Conservation (phyloP, 2,888 invertebrate genomes). For the Tetropium fuscum region DNA sequence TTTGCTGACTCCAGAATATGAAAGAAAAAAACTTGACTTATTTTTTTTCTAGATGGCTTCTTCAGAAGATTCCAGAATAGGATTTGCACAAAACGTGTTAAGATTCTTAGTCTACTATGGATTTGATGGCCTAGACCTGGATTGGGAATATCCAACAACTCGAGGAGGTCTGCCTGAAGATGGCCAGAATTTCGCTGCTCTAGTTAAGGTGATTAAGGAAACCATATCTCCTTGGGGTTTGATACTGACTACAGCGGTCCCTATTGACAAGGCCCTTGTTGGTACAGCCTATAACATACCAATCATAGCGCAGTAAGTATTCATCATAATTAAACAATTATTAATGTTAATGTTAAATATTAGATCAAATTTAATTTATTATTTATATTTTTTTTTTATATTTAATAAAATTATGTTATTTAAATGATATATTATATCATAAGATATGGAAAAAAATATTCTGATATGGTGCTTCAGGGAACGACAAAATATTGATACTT, state of each 20-base stretch:
- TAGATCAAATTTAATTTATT: not conserved
- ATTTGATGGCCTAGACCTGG: constrained; percentile 79
- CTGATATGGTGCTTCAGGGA: too few species aligned
- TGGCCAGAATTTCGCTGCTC: constrained; percentile 49
- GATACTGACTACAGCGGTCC: constrained; percentile 67
- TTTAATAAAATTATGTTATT: too few species aligned
- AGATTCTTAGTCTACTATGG: constrained; percentile 64
- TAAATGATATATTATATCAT: too few species aligned
- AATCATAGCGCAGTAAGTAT: constrained; percentile 59
- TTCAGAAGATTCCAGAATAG: constrained; percentile 55
- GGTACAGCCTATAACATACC: constrained; percentile 64
- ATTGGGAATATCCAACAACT: constrained; percentile 78
- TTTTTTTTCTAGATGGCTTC: constrained; percentile 62
- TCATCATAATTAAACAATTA: not conserved
- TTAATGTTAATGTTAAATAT: too few species aligned
- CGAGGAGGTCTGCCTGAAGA: constrained; percentile 65
- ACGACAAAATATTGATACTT: too few species aligned
- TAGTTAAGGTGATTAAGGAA: constrained; percentile 63
- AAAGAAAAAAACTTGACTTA: too few species aligned
- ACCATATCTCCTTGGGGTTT: constrained; percentile 62
- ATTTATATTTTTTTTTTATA: too few species aligned
- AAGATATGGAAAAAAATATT: too few species aligned
- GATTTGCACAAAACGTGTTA: constrained; percentile 63
- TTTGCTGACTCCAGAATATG: too few species aligned
- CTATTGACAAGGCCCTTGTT: constrained; percentile 59